A percentile compares a stretch with the other conserved stretches of the same genome.
These are phyloP conservation scores for Actinia equina DNA, from an alignment of 64 coral and sea anemone species.

Conservation along the genomic window DNA sequence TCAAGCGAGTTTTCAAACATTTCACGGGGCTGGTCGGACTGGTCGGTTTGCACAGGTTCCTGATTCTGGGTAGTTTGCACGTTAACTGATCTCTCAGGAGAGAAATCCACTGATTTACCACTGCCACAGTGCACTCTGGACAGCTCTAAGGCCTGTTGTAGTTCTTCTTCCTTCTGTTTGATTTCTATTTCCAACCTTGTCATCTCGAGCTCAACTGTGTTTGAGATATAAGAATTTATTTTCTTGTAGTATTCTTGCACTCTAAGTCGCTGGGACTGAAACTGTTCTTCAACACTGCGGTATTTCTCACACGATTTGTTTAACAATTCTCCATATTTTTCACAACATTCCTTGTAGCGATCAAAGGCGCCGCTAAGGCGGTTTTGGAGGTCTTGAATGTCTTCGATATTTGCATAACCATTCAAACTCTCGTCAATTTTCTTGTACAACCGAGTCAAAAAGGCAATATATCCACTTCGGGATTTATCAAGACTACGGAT, in stretches of 20 bases:
- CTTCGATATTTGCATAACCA: neutral
- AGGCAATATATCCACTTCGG: neutral
- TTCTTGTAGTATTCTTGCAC: constrained; percentile 1
- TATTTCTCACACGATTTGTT: neutral
- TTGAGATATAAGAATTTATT: constrained; percentile 10
- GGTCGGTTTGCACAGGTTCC: neutral
- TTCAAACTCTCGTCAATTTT: neutral
- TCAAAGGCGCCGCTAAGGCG: constrained; percentile 2
- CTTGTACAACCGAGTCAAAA: neutral
- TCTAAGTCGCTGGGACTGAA: neutral
- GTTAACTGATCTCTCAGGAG: constrained; percentile 1
- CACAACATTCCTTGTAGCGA: neutral
- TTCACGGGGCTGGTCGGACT: neutral
- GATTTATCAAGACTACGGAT: neutral
- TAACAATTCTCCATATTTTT: neutral
- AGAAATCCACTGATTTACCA: constrained; percentile 1
- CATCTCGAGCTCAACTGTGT: neutral
- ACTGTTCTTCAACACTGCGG: neutral
- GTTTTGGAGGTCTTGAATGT: neutral
- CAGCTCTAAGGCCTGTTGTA: neutral
- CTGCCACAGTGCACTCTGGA: neutral
- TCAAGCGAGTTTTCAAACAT: neutral
- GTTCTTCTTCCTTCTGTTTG: constrained; percentile 7
- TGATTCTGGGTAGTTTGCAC: neutral
- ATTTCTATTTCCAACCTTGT: neutral